A percentile compares a stretch with the other conserved stretches of the same genome.
Conservation (phyloP, 2,797 vertebrate genomes). For the Squalus acanthias region DNA sequence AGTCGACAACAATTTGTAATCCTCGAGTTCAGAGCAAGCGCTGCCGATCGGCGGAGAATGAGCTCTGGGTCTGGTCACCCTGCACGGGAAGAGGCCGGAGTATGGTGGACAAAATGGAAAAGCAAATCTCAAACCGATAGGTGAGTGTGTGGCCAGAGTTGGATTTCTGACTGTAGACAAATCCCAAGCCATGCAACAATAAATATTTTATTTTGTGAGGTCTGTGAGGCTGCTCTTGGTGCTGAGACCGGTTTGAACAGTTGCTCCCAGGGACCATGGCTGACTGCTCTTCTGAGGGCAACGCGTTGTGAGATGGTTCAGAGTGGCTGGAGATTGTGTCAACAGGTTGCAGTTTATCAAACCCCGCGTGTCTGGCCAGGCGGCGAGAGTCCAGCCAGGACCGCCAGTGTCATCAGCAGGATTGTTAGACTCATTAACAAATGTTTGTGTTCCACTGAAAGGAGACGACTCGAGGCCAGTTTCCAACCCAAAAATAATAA, state of each 20-base stretch:
- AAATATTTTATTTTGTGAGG: background rate
- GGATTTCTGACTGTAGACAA: background rate
- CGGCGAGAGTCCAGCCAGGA: background rate
- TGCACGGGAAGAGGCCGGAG: background rate
- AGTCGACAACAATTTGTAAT: background rate
- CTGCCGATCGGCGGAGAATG: background rate
- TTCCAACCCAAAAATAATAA: background rate
- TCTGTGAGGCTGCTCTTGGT: background rate
- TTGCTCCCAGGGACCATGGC: background rate
- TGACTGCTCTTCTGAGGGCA: background rate
- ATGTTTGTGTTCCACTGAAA: background rate
- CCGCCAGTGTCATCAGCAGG: background rate
- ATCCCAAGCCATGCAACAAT: background rate
- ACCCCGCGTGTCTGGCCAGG: background rate
- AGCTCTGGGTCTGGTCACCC: background rate
- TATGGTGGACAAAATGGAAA: background rate
- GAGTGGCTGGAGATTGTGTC: background rate
- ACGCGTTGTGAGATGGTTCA: background rate
- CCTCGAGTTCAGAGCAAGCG: too few relatives aligned
- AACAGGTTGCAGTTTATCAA: background rate
- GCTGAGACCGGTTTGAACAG: background rate
- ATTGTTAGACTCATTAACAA: background rate
- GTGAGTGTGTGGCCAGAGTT: slow-evolving; percentile 13
- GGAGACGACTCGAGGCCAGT: background rate
- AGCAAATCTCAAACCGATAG: background rate